Evolutionary conservation across 2,113 vertebrate genomes (phyloP).

Genomic region (Anthoscopus minutus): DNA sequence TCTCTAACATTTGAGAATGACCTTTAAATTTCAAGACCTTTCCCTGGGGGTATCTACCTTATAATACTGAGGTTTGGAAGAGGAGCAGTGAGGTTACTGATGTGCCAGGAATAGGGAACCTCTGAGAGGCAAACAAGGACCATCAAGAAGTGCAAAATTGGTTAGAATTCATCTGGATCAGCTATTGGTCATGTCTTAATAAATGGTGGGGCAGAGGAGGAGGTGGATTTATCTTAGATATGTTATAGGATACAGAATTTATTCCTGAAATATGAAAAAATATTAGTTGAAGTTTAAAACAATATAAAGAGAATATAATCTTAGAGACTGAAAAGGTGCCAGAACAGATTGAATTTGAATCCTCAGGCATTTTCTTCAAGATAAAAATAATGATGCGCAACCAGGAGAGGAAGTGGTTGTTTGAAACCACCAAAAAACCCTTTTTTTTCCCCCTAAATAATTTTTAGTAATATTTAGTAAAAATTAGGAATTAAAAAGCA

Average conservation of each 20-base stretch:
- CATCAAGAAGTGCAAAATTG: background rate
- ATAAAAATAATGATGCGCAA: background rate
- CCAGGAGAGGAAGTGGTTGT: background rate
- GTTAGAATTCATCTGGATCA: background rate
- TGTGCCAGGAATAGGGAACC: background rate
- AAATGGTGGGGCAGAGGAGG: rapidly evolving
- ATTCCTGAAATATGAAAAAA: background rate
- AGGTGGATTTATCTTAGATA: background rate
- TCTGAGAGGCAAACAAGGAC: background rate
- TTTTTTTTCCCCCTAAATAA: background rate
- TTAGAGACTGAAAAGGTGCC: background rate
- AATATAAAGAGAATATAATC: background rate
- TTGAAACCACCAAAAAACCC: background rate
- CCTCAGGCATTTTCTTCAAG: background rate
- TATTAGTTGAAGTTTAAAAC: background rate
- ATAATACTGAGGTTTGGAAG: background rate
- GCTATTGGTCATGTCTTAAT: background rate
- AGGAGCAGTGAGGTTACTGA: background rate
- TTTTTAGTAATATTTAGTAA: background rate
- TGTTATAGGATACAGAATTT: background rate
- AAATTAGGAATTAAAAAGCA: background rate
- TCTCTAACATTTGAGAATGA: background rate
- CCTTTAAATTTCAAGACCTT: background rate
- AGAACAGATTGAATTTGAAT: background rate
- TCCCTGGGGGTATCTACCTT: background rate